phyloP scores from a whole-genome alignment of 2,113 vertebrate genomes.

The Mobula birostris region DNA sequence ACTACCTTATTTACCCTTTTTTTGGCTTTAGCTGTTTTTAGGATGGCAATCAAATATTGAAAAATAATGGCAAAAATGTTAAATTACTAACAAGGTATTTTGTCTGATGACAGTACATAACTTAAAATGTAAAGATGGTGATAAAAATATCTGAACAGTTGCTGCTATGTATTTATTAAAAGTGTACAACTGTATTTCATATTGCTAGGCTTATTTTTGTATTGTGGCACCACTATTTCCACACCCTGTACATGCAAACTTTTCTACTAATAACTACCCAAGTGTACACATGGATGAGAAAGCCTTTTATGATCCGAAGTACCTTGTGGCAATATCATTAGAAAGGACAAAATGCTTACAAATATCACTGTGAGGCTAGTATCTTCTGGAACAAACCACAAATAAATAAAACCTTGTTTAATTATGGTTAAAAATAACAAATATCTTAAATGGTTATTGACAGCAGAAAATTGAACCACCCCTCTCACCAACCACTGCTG shows the following conservation, averaged over 20 bases:
- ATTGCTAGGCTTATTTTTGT: conserved; percentile 23
- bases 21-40: conserved; percentile 9
- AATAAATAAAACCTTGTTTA: neutral
- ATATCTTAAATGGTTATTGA: neutral
- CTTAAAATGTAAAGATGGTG: neutral
- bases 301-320: neutral
- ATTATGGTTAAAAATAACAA: neutral
- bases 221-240: neutral
- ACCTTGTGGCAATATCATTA: neutral
- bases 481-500: neutral
- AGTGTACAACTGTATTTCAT: neutral
- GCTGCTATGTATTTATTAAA: neutral
- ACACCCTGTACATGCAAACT: neutral
- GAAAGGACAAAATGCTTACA: neutral
- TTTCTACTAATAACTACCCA: neutral
- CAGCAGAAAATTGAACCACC: neutral
- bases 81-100: neutral
- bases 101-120: neutral
- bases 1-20: conserved; percentile 9
- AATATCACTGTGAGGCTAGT: neutral
- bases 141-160: neutral
- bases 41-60: no score
- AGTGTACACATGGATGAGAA: neutral
- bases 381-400: neutral
- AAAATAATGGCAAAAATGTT: neutral